These are phyloP conservation scores for Sebastiscus tertius DNA, from an alignment of 2,797 vertebrate species.

Conservation along the genomic window DNA sequence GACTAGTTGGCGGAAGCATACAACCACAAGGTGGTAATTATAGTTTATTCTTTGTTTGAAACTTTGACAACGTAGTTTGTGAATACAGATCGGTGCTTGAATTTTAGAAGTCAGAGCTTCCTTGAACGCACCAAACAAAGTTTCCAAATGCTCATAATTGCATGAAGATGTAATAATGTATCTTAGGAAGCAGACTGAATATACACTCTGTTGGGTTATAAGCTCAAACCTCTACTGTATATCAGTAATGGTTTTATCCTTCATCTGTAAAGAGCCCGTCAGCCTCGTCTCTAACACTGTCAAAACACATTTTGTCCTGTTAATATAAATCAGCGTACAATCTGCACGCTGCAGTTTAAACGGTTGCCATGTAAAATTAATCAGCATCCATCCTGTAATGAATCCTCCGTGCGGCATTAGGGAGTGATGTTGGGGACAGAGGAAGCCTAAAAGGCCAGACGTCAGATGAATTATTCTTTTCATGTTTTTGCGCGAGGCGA, in stretches of 20 bases:
- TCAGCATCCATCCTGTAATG: slow-evolving; percentile 63
- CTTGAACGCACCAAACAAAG: not conserved
- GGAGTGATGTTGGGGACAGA: slow-evolving; percentile 60
- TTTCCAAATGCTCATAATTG: not conserved
- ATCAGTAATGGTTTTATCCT: not conserved
- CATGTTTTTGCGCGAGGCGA: slow-evolving; percentile 64
- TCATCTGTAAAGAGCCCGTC: not conserved
- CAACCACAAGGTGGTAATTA: no score
- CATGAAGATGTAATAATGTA: not conserved
- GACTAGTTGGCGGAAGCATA: no score
- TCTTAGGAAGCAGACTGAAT: not conserved
- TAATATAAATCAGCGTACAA: slow-evolving; percentile 17
- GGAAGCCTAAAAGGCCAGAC: slow-evolving; percentile 65
- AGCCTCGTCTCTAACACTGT: slow-evolving; percentile 1
- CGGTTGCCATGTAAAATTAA: slow-evolving; percentile 66
- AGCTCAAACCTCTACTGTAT: not conserved
- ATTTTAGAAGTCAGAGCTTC: not conserved
- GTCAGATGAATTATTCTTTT: slow-evolving; percentile 78
- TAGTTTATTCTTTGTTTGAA: not conserved
- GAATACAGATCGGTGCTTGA: not conserved
- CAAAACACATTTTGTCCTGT: slow-evolving; percentile 2
- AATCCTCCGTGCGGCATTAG: slow-evolving; percentile 45
- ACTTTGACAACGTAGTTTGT: not conserved
- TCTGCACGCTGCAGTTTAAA: slow-evolving; percentile 34
- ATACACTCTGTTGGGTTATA: not conserved